Percentiles rank a stretch among this genome's conserved stretches.
phyloP scores from a whole-genome alignment of 2,113 vertebrate genomes.

The Xyliphius kryptos region DNA sequence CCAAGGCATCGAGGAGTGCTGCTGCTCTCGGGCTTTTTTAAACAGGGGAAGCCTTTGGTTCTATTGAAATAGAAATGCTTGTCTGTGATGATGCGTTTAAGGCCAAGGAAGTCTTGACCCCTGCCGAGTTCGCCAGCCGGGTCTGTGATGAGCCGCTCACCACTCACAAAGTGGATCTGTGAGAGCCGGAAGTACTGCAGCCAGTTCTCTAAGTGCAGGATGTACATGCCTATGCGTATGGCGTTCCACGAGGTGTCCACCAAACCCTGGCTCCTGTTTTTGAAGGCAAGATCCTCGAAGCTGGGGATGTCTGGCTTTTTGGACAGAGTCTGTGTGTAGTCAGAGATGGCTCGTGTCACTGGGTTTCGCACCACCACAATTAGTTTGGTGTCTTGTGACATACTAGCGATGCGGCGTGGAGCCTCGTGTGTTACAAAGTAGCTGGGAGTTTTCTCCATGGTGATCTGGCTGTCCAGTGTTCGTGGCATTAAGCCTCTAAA shows the following conservation, averaged over 20 bases:
- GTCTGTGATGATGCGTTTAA: conserved; percentile 84
- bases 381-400: conserved; percentile 81
- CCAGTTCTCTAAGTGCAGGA: conserved; percentile 86
- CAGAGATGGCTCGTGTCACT: too few relatives aligned
- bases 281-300: conserved; percentile 88
- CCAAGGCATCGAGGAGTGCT: conserved; percentile 85
- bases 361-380: too few relatives aligned
- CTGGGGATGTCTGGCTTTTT: too few relatives aligned
- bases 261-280: conserved; percentile 77
- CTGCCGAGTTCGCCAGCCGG: conserved; percentile 87
- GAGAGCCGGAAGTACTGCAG: conserved; percentile 85
- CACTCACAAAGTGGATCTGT: conserved; percentile 93
- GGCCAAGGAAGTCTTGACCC: conserved; percentile 89
- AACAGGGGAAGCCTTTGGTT: conserved; percentile 94
- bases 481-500: conserved; percentile 88
- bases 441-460: conserved; percentile 93
- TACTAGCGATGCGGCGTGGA: conserved; percentile 78
- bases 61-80: conserved; percentile 98
- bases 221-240: conserved; percentile 92
- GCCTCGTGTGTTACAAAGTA: conserved; percentile 92
- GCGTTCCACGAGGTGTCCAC: conserved; percentile 91
- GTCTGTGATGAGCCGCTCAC: conserved; percentile 87
- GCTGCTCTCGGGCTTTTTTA: conserved; percentile 81
- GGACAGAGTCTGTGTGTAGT: too few relatives aligned
- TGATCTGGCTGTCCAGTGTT: conserved; percentile 86